phyloP scores from a whole-genome alignment of 2,113 vertebrate species.

The Scolopax mira region DNA sequence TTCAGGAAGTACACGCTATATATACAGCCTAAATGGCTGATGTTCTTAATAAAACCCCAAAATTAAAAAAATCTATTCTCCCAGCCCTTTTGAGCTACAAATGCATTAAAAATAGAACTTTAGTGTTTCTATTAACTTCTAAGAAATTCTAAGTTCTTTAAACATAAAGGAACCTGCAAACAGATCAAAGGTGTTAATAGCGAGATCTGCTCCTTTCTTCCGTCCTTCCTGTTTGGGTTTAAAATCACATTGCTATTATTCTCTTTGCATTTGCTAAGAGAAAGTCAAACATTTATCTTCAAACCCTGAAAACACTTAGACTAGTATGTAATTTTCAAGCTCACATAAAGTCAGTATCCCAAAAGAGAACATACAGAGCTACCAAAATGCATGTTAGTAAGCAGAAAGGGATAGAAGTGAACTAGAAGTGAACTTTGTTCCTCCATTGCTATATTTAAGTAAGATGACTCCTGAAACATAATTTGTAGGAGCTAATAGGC shows the following conservation, averaged over 20 bases:
- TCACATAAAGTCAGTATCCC: background rate
- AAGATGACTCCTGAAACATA: background rate
- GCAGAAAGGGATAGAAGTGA: background rate
- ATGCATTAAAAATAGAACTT: background rate
- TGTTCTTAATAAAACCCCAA: background rate
- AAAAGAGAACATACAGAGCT: background rate
- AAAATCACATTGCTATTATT: background rate
- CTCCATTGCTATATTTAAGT: background rate
- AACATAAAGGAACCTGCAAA: background rate
- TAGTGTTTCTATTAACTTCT: background rate
- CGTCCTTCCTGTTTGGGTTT: background rate
- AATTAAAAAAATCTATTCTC: accelerated
- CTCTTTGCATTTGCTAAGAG: background rate
- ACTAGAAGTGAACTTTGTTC: background rate
- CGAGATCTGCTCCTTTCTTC: background rate
- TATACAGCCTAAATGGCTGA: background rate
- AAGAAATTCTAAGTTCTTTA: background rate
- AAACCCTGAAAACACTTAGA: background rate
- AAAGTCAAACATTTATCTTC: background rate
- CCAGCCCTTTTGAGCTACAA: background rate
- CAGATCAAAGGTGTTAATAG: background rate
- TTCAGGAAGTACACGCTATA: background rate
- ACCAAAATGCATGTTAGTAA: background rate
- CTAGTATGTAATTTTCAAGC: background rate
- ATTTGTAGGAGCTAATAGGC: background rate